Base-by-base conservation (phyloP, 2,888 invertebrate species). In the Plebejus anna region DNA sequence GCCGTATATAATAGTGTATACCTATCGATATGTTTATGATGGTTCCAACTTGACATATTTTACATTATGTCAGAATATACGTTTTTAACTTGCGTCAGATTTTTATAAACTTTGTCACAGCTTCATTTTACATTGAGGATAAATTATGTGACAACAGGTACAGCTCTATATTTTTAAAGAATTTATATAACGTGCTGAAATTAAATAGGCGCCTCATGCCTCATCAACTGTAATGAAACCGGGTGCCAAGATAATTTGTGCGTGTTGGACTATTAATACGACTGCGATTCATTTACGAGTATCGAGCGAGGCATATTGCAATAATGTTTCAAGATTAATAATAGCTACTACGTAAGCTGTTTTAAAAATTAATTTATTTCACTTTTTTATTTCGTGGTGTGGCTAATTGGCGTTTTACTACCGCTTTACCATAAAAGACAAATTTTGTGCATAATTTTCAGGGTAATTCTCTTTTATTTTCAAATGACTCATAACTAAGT, bases 71-170 rank as follows among this genome's bases (percentile, higher is more conserved):
- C 57, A 70, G n/a, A 78, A 6, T 77, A 70, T 70, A 59, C 61
- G 9, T 16, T 80, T 84, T 86, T 85, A 88, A 88, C 89, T 91
- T 90, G 89, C 91, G 88, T 88, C 92, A 89, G 88, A 87, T 86
- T 82, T 78, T 79, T 80, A 79, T 75, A 81, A 79, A 79, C 1
- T 47, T 11, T 16, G 66, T 66, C 47, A 75, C n/a, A 66, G 66
- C 16, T 66, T 66, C 66, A 66, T 66, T 32, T 32, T 66, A 66
- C 66, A 16, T 55, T 4, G 55, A 13, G 13, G 55, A 55, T 55
- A 55, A 55, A 55, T 16, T 51, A 13, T 13, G 16, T 55, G 16
- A 16, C 16, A 55, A 16, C 16, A 55, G 13, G 55, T 55, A 51
- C 13, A 13, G 51, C 13, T 51, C 11, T 51, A 13, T 13, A 51